Conservation (phyloP, 2,113 vertebrate species). For the Hydropotes inermis region DNA sequence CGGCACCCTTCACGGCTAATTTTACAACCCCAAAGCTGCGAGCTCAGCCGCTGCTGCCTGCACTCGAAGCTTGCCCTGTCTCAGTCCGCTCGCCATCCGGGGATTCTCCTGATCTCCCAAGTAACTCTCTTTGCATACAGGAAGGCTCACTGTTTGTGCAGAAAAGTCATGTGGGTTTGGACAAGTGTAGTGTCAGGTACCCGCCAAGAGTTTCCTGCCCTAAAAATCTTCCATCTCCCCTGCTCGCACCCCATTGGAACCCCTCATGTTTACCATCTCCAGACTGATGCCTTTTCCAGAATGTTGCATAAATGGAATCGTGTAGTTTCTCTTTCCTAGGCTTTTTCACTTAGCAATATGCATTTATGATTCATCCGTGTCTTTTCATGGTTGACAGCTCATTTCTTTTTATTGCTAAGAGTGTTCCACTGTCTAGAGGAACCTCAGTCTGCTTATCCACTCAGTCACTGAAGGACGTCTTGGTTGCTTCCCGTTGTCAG, state of each 20-base stretch:
- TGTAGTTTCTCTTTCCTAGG: not conserved
- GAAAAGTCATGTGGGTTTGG: too few relatives aligned
- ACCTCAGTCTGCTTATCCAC: accelerated
- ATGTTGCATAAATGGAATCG: accelerated
- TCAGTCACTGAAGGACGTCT: not conserved
- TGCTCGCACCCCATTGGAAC: accelerated
- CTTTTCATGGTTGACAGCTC: accelerated
- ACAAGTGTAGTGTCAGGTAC: accelerated
- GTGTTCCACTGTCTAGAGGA: not conserved
- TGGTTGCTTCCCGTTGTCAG: not conserved
- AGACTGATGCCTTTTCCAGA: accelerated
- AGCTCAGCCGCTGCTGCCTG: accelerated
- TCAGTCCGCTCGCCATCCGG: accelerated
- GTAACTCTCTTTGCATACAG: not conserved
- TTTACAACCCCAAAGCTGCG: too few relatives aligned
- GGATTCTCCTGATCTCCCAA: not conserved
- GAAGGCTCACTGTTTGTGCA: not conserved
- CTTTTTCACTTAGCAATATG: accelerated
- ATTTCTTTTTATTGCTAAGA: accelerated
- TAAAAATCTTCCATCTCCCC: accelerated
- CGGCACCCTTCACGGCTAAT: accelerated
- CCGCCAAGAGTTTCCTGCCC: not conserved
- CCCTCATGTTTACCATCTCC: accelerated
- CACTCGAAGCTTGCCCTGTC: accelerated
- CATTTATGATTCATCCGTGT: accelerated